Conservation (phyloP, 2,113 vertebrate species). For the Harpagus bidentatus region DNA sequence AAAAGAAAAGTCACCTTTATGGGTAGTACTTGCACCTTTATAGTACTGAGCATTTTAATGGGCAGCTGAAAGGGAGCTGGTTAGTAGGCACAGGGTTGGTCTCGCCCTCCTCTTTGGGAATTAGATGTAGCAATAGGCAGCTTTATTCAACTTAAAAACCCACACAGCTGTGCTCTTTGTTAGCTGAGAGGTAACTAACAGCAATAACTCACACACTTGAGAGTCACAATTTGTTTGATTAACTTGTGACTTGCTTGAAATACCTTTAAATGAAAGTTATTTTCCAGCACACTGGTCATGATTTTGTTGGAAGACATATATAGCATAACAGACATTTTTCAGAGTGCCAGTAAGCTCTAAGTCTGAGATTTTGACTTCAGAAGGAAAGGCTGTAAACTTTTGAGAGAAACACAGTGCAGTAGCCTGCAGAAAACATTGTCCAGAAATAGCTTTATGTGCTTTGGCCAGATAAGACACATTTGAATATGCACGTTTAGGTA, state of each 20-base stretch:
- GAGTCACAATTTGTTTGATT: not conserved
- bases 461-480: not conserved
- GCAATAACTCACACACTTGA: not conserved
- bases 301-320: not conserved
- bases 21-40: not conserved
- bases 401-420: not conserved
- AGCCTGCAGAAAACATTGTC: not conserved
- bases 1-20: not conserved
- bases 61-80: not conserved
- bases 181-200: not conserved
- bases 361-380: conserved; percentile 1
- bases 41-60: not conserved
- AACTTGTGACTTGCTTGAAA: not conserved
- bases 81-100: not conserved
- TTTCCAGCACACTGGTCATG: not conserved
- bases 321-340: not conserved
- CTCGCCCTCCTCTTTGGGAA: not conserved
- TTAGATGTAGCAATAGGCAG: not conserved
- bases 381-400: not conserved
- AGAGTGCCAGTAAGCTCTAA: not conserved
- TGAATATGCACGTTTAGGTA: not conserved
- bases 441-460: not conserved
- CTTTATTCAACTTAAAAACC: not conserved
- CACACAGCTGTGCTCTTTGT: not conserved
- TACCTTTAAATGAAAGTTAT: not conserved